Evolutionary conservation across 2,888 invertebrate species (phyloP), one percentile per base, ranked within the genome.

Genomic region (Melolontha melolontha): DNA sequence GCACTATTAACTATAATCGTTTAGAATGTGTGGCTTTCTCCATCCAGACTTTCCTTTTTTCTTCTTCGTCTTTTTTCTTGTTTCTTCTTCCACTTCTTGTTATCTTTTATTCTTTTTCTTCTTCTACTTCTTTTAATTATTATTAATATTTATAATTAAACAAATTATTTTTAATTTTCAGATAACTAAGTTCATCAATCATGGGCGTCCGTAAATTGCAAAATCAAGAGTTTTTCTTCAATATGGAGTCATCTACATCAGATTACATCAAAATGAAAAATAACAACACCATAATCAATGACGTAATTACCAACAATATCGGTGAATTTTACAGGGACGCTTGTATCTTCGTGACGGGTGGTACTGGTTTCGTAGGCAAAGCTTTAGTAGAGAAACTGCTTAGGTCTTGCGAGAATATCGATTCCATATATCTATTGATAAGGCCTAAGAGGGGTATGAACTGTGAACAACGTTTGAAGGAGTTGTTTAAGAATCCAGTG

Each of bases 331-430:
- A 82, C 70, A 74, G 73, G 8, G 75, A 76, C 62, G 67, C 79
- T 91, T 70, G 71, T 39, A 72, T 81, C 41, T 79, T 81, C 67
- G 73, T 81, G 5, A 81, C 81, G 6, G 81, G 81, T 7, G 79
- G 77, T 17, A 94, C 93, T 14, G 96, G 97, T n/a, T 97, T 97
- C 81, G 88, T 97, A 57, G 97, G 97, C 39, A 97, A 97, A 84
- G 95, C 95, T 0, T 85, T 98, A 1, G 85, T 98, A 69, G 98
- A 98, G 84, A 98, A 98, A 82, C 85, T 98, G 8, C 85, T 98
- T 17, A 87, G 97, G 78, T 91, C 93, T 64, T 96, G 96, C 81
- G 90, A 93, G 0, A 89, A 90, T 1, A 86, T 98, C 12, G 87
- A 89, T 42, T 88, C 87, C 8, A 89, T 98, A 64, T 97, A 93